Base-by-base conservation (phyloP, 2,888 invertebrate genomes). In the Drosophila algonquin region DNA sequence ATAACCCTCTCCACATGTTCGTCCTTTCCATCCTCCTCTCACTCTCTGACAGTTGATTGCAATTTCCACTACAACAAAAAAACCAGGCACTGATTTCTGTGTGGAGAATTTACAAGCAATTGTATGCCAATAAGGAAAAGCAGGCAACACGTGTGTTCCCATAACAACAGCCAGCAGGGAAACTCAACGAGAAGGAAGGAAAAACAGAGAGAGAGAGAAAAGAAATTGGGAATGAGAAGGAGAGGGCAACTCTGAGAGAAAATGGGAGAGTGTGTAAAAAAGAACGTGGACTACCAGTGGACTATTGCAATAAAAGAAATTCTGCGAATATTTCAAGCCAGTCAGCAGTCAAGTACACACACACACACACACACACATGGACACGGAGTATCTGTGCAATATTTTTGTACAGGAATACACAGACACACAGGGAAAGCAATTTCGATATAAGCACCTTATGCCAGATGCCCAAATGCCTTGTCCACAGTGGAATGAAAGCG, bases 261-360 rank as follows among this genome's bases (percentile, higher is more conserved):
- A 12, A 35, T 35, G 35, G 35, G 12, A 35, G 35, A 35, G 35
- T 35, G 35, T 35, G 63, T 61, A 74, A 50, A 63, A 67, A 61
- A 55, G 76, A 75, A 56, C 54, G 63, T 79, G 75, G 79, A 72
- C 72, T 63, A 58, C 73, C 74, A 81, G 58, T 70, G 63, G 65
- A 75, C 81, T 79, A 64, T 63, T 65, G 80, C 85, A 84, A 87
- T 84, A 84, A 84, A 76, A 78, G 76, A 75, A 87, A 84, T 84
- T 81, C 80, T 81, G 57, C 81, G 73, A 84, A 84, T 87, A 75
- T 80, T 87, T 84, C 64, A 69, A 78, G 73, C 68, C 68, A 81
- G 84, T 58, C 71, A 54, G 65, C 53, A 64, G 72, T 52, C 62
- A 72, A 64, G 58, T 54, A 52, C 65, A 75, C 76, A 69, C 14